A percentile compares a stretch with the other conserved stretches of the same genome.
Conservation (phyloP, 2,113 vertebrate species). For the Pluvialis apricaria region DNA sequence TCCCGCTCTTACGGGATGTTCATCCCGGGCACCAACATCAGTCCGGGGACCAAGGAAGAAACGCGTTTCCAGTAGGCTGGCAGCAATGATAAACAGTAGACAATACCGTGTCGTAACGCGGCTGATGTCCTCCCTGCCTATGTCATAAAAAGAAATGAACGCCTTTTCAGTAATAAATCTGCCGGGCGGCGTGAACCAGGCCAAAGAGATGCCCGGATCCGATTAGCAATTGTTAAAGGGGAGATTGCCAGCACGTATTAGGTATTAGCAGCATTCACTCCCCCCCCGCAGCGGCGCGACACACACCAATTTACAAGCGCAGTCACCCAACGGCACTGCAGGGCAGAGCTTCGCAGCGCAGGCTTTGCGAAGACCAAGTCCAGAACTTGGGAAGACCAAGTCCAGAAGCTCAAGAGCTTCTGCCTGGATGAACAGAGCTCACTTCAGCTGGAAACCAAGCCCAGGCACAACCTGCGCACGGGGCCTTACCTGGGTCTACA, state of each 20-base stretch:
- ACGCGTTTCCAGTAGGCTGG: neutral
- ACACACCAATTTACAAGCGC: too few relatives aligned
- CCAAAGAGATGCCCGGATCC: neutral
- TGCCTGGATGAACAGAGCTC: neutral
- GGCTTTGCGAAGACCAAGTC: neutral
- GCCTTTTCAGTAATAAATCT: neutral
- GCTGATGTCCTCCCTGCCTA: neutral
- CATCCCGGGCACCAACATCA: neutral
- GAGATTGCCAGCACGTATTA: fast-evolving
- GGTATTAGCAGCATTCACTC: neutral
- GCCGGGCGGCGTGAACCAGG: neutral
- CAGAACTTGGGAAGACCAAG: neutral
- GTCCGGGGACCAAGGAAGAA: neutral
- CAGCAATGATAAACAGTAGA: neutral
- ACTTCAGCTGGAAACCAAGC: neutral
- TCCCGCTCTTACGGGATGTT: neutral
- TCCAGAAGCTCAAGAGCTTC: neutral
- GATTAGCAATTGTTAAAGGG: neutral
- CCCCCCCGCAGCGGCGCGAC: neutral
- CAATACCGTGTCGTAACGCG: neutral
- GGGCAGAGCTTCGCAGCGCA: neutral
- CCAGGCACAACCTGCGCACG: neutral
- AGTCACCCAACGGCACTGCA: fast-evolving
- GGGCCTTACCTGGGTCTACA: neutral
- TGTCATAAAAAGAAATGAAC: neutral